Percentiles rank a stretch among this genome's conserved stretches.
Evolutionary conservation across 2,113 vertebrate genomes (phyloP).

Genomic region (Oreotrochilus melanogaster): DNA sequence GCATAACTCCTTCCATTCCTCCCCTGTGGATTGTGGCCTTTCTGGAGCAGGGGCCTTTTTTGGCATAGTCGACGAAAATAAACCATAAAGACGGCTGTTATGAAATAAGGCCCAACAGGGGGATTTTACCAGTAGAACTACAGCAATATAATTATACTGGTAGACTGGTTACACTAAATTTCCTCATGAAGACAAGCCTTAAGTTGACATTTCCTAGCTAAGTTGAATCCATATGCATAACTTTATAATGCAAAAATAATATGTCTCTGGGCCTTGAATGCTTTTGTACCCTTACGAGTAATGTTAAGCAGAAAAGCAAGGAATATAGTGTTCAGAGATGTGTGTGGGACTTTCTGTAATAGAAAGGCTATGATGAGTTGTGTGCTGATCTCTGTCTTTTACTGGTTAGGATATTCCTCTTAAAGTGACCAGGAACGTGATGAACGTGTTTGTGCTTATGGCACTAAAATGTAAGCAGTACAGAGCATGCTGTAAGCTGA

Average conservation of each 20-base stretch:
- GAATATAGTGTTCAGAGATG: slow-evolving; percentile 14
- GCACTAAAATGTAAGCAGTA: background rate
- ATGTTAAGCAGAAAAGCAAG: slow-evolving; percentile 31
- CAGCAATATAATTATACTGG: slow-evolving; percentile 57
- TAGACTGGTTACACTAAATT: slow-evolving; percentile 61
- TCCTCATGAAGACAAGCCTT: slow-evolving; percentile 57
- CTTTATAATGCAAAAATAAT: slow-evolving; percentile 29
- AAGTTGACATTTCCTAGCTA: slow-evolving; percentile 68
- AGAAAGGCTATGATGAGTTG: background rate
- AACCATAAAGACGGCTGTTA: slow-evolving; percentile 60
- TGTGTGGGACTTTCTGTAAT: background rate
- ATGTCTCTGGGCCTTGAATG: slow-evolving; percentile 32
- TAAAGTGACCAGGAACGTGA: background rate
- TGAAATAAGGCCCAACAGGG: slow-evolving; percentile 54
- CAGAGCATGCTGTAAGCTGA: background rate
- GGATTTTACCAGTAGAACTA: slow-evolving; percentile 52
- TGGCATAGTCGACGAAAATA: slow-evolving; percentile 55
- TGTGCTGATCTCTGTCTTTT: background rate
- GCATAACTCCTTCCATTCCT: slow-evolving; percentile 7
- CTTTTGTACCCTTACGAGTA: slow-evolving; percentile 48
- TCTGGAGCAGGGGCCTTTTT: slow-evolving; percentile 61
- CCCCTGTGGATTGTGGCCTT: slow-evolving; percentile 49
- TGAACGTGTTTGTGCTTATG: background rate
- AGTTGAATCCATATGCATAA: slow-evolving; percentile 70
- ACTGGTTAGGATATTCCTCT: background rate